A percentile compares a stretch with the other conserved stretches of the same genome.
Conservation (phyloP, 2,888 invertebrate genomes). For the Euphydryas editha region DNA sequence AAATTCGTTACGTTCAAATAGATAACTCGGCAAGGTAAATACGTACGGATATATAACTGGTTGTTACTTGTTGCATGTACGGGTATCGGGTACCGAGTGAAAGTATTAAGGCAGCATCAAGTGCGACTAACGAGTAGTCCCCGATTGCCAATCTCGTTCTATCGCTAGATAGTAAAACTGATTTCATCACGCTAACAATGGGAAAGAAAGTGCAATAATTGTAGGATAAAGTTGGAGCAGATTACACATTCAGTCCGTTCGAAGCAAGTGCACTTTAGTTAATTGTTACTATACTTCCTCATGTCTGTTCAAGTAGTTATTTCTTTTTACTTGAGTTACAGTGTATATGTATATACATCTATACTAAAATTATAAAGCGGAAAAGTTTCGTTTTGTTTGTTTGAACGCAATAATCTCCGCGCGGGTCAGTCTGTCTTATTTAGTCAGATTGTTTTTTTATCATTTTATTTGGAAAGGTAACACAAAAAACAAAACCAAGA, state of each 20-base stretch:
- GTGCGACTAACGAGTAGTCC: slow-evolving; percentile 56
- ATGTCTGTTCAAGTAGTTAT: background rate
- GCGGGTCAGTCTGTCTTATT: too few species aligned
- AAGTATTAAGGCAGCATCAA: slow-evolving; percentile 73
- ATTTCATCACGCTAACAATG: slow-evolving; percentile 76
- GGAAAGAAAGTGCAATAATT: slow-evolving; percentile 81
- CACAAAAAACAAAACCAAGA: too few species aligned
- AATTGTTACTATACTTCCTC: slow-evolving; percentile 30
- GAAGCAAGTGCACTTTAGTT: slow-evolving; percentile 4
- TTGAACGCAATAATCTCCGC: too few species aligned
- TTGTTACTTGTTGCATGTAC: slow-evolving; percentile 45
- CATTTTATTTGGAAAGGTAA: too few species aligned
- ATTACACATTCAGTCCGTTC: slow-evolving; percentile 39
- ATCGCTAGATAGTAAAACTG: slow-evolving; percentile 77
- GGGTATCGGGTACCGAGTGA: slow-evolving; percentile 71
- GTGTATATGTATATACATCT: too few species aligned
- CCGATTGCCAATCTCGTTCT: slow-evolving; percentile 70
- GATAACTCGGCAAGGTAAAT: slow-evolving; percentile 18
- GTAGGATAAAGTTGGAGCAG: slow-evolving; percentile 73
- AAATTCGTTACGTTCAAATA: slow-evolving; percentile 23
- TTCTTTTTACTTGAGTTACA: background rate
- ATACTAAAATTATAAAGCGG: too few species aligned
- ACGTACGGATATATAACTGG: slow-evolving; percentile 24
- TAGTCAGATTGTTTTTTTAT: too few species aligned
- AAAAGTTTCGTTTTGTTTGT: too few species aligned